Percentiles rank a stretch among this genome's conserved stretches.
phyloP scores from a whole-genome alignment of 1,140 invertebrate species.

The Hylaeus volcanicus region DNA sequence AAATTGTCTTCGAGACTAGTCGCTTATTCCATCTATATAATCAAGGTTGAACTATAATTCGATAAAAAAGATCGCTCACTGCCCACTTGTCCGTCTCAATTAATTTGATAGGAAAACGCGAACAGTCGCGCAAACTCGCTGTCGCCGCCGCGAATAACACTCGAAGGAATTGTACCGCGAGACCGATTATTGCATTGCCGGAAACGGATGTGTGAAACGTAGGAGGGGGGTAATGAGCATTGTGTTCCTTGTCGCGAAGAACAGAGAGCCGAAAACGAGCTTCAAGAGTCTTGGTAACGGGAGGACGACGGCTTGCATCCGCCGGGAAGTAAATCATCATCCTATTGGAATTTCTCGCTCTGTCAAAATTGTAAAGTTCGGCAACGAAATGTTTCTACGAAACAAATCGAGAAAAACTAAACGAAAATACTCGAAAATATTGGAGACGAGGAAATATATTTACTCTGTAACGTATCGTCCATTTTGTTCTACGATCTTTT shows the following conservation, averaged over 20 bases:
- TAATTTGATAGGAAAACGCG: too few species aligned
- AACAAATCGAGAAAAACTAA: too few species aligned
- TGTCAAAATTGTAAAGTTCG: not conserved
- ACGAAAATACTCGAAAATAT: too few species aligned
- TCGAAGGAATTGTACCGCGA: constrained; percentile 72
- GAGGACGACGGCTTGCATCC: constrained; percentile 32
- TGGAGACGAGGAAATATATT: too few species aligned
- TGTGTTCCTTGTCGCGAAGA: constrained; percentile 52
- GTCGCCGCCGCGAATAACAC: constrained; percentile 63
- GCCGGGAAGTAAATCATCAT: not conserved
- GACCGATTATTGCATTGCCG: constrained; percentile 78
- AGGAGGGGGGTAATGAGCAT: constrained; percentile 74
- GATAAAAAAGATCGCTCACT: not conserved
- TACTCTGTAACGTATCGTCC: too few species aligned
- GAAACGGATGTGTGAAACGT: constrained; percentile 80
- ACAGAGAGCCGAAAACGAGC: constrained; percentile 59
- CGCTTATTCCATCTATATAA: too few species aligned
- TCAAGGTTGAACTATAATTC: not conserved
- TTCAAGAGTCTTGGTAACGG: constrained; percentile 42
- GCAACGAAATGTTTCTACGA: not conserved
- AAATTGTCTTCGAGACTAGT: too few species aligned
- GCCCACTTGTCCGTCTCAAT: not conserved
- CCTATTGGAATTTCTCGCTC: not conserved
- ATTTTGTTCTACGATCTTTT: too few species aligned
- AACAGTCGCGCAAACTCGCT: not conserved